Evolutionary conservation across 1,140 invertebrate species (phyloP).

Genomic region (Octopus sinensis): DNA sequence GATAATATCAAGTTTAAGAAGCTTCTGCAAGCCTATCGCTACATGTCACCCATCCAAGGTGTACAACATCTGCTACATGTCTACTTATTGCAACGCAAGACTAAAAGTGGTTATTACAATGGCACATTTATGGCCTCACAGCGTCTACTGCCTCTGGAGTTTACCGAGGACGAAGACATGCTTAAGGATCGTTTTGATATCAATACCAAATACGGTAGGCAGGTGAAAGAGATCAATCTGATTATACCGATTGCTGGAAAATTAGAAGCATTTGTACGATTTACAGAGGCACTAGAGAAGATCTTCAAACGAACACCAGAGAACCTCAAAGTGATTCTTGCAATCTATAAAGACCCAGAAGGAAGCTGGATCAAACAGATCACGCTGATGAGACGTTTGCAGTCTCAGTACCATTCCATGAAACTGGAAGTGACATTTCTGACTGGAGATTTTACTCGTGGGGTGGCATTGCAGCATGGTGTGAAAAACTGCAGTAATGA

Average conservation of each 20-base stretch:
- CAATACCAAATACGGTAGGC: not conserved
- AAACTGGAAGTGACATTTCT: slow-evolving; percentile 30
- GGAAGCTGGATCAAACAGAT: not conserved
- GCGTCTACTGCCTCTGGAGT: not conserved
- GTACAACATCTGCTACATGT: not conserved
- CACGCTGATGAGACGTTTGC: not conserved
- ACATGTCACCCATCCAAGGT: not conserved
- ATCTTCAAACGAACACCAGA: slow-evolving; percentile 68
- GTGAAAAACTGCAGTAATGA: not conserved
- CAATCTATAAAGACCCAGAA: slow-evolving; percentile 59
- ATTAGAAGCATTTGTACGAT: slow-evolving; percentile 73
- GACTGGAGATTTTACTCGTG: not conserved
- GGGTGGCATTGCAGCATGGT: not conserved
- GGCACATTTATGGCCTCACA: not conserved
- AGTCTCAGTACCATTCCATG: slow-evolving; percentile 30
- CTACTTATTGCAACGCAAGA: not conserved
- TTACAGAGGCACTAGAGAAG: slow-evolving; percentile 77
- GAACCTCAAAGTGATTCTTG: slow-evolving; percentile 70
- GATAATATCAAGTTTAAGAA: not conserved
- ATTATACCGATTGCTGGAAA: slow-evolving; percentile 80
- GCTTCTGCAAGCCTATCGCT: not conserved
- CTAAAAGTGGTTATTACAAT: not conserved
- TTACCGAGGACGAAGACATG: not conserved
- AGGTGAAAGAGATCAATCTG: slow-evolving; percentile 66
- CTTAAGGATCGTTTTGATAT: no score